phyloP scores from a whole-genome alignment of 2,888 invertebrate genomes.

The Synergus itoensis region DNA sequence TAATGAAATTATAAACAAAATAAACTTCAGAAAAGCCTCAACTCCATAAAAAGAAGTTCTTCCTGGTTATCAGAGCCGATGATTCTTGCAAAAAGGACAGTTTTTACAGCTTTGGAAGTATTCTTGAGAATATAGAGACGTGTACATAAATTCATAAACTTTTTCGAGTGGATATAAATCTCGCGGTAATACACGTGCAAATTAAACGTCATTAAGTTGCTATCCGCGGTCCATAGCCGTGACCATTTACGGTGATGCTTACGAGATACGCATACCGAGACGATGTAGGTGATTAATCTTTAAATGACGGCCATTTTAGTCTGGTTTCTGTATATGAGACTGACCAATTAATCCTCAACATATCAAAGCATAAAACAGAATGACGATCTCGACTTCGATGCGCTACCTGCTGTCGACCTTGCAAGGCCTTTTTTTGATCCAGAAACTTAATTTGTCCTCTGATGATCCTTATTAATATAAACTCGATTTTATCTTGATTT shows the following conservation, averaged over 20 bases:
- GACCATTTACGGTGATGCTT: slow-evolving; percentile 42
- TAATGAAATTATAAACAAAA: too few species aligned
- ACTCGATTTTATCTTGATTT: neutral
- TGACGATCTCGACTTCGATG: slow-evolving; percentile 18
- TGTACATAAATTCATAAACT: slow-evolving; percentile 23
- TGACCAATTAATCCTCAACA: slow-evolving; percentile 52
- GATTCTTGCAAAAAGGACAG: neutral
- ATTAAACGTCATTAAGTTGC: slow-evolving; percentile 53
- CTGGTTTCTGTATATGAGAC: slow-evolving; percentile 31
- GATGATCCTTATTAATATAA: slow-evolving; percentile 1
- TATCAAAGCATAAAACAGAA: slow-evolving; percentile 47
- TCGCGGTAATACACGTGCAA: slow-evolving; percentile 43
- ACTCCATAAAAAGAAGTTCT: neutral
- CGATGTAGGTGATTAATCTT: slow-evolving; percentile 49
- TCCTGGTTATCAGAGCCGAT: neutral
- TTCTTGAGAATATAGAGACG: neutral
- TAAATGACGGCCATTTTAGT: slow-evolving; percentile 49
- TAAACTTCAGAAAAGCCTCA: neutral
- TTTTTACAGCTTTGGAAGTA: neutral
- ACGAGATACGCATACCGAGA: slow-evolving; percentile 36
- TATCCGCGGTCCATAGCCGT: slow-evolving; percentile 11
- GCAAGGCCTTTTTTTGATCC: neutral
- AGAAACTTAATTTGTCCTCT: slow-evolving; percentile 1
- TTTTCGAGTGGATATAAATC: slow-evolving; percentile 30
- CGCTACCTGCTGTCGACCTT: slow-evolving; percentile 25